Base-by-base conservation (phyloP, 2,113 vertebrate species). In the Hippolais icterina region DNA sequence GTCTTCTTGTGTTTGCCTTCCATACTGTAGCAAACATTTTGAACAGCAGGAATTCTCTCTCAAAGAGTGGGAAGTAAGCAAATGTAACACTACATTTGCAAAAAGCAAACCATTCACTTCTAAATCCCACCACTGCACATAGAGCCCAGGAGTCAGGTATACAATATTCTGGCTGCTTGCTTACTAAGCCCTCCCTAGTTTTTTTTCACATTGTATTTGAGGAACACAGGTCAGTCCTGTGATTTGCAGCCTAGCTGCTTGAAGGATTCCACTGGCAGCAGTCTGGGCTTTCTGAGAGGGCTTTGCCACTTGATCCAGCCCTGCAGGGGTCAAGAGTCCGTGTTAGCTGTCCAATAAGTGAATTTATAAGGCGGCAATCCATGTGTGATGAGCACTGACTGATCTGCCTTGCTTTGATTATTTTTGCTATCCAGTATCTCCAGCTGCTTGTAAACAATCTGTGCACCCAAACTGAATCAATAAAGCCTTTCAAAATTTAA, bases 301-400 rank as follows among this genome's bases (percentile, higher is more conserved):
- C 33, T 83, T 86, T 37, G 71, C 35, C n/a, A 14, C 37, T 86
- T 0, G 0, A 61, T 64, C 35, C 66, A 60, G 71, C 41, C n/a
- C 70, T 65, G 31, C 0, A 4, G 44, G 39, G 42, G 11, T 33
- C 49, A 69, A 41, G 46, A 88, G 31, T 44, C 25, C 0, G 0
- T 46, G 83, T 50, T 44, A 63, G 52, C 87, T 88, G 75, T 79
- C 83, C 88, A 59, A 53, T 88, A 90, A 54, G 6, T 70, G 61
- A 85, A 56, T 37, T 82, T 71, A 17, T 54, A 46, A 82, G 53
- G 41, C 22, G 2, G 27, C 8, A 85, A 49, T 65, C 54, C n/a
- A 16, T 4, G 5, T 80, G 37, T 2, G 2, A 80, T 56, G 57
- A 72, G 28, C 59, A 72, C 22, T 50, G 59, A 53, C 44, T 42